Percentiles rank a stretch among this genome's conserved stretches.
Conservation (phyloP, 2,113 vertebrate species). For the Zosterops lateralis region DNA sequence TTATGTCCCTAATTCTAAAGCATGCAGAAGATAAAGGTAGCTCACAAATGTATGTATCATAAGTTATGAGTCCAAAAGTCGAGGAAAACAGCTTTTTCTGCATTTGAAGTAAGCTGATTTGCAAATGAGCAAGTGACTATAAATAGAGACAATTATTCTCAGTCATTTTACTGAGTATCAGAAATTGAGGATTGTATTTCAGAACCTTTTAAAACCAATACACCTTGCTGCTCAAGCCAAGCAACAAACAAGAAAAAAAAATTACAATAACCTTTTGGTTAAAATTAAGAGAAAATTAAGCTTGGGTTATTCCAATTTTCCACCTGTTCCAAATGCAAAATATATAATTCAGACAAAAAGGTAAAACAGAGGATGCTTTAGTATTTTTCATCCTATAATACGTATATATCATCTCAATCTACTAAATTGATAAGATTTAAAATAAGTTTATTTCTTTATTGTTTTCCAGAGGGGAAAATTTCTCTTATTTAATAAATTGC, state of each 20-base stretch:
- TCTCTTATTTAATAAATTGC: neutral
- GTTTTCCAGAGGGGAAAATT: neutral
- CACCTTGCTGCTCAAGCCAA: neutral
- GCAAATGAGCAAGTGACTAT: neutral
- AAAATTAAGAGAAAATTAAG: neutral
- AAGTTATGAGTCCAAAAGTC: neutral
- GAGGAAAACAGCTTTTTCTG: neutral
- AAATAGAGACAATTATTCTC: neutral
- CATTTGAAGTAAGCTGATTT: neutral
- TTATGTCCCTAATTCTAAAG: neutral
- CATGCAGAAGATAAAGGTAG: neutral
- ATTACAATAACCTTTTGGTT: neutral
- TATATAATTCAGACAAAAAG: neutral
- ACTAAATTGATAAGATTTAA: neutral
- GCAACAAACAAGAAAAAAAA: neutral
- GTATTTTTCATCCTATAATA: neutral
- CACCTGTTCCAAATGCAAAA: neutral
- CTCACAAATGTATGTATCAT: neutral
- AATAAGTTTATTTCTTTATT: neutral
- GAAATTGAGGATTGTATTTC: neutral
- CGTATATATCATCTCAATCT: neutral
- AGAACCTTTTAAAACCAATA: neutral
- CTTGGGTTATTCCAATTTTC: neutral
- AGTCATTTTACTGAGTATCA: neutral
- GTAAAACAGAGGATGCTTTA: neutral